These are phyloP conservation scores for Callinectes sapidus DNA, from an alignment of 2,888 invertebrate species.

Conservation along the genomic window DNA sequence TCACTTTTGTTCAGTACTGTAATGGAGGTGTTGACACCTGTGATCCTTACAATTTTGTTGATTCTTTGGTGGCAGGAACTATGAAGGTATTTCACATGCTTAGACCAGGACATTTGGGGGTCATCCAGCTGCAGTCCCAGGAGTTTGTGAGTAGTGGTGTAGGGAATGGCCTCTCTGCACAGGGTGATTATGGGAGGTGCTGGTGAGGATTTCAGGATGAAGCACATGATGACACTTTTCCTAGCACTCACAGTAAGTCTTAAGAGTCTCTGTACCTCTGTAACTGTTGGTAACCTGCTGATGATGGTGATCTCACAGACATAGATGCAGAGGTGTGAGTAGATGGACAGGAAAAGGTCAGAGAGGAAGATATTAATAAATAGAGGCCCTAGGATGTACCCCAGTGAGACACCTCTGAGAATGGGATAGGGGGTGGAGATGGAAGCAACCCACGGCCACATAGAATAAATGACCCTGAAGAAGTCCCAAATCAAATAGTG, in stretches of 20 bases:
- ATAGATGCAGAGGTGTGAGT: background rate
- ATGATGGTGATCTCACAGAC: background rate
- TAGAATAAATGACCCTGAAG: background rate
- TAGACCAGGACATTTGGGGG: background rate
- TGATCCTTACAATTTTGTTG: no score
- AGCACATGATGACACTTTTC: no score
- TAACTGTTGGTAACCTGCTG: background rate
- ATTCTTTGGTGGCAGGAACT: background rate
- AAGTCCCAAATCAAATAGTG: background rate
- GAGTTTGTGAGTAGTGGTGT: background rate
- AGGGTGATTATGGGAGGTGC: no score
- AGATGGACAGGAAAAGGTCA: background rate
- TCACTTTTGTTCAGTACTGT: no score
- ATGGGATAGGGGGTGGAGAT: background rate
- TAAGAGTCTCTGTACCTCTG: background rate
- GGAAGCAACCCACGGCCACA: background rate
- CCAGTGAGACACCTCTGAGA: background rate
- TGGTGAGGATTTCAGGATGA: no score
- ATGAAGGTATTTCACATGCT: background rate
- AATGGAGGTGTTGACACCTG: no score
- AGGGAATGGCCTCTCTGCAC: no score
- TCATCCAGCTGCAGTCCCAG: no score
- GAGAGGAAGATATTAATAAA: background rate
- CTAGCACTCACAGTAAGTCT: no score
- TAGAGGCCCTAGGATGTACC: background rate